Evolutionary conservation across 2,888 invertebrate species (phyloP).

Genomic region (Capitulum mitella): DNA sequence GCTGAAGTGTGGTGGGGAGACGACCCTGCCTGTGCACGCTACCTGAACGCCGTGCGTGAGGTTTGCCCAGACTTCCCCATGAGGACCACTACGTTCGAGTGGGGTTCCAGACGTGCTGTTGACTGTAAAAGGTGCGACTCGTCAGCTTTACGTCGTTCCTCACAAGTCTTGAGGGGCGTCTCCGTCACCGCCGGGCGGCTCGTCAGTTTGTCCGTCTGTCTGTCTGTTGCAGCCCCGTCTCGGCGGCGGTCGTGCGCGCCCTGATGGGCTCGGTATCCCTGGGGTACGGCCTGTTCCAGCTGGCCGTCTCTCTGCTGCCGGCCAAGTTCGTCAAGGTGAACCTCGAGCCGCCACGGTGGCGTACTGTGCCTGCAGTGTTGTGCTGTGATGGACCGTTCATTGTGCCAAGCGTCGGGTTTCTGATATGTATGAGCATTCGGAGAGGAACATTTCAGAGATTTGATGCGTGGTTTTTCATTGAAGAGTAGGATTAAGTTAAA

Average conservation of each 20-base stretch:
- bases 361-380: too few species aligned
- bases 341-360: background rate
- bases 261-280: slow-evolving; percentile 61
- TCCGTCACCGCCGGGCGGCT: background rate
- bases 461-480: too few species aligned
- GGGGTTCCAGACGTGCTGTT: background rate
- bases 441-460: too few species aligned
- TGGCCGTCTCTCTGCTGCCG: slow-evolving; percentile 59
- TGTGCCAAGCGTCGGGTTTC: background rate
- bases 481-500: too few species aligned
- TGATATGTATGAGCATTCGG: background rate
- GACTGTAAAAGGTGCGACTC: too few species aligned
- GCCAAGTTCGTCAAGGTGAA: slow-evolving; percentile 49
- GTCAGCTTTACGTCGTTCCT: too few species aligned
- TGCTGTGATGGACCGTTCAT: background rate
- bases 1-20: too few species aligned
- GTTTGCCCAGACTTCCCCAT: too few species aligned
- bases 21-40: too few species aligned
- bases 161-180: too few species aligned
- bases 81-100: background rate
- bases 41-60: too few species aligned
- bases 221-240: slow-evolving; percentile 41
- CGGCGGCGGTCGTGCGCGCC: slow-evolving; percentile 51
- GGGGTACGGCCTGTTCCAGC: slow-evolving; percentile 61
- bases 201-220: too few species aligned